Evolutionary conservation across 2,113 vertebrate species (phyloP), one percentile per base, ranked within the genome.

Genomic region (Corythoichthys haematopterus): DNA sequence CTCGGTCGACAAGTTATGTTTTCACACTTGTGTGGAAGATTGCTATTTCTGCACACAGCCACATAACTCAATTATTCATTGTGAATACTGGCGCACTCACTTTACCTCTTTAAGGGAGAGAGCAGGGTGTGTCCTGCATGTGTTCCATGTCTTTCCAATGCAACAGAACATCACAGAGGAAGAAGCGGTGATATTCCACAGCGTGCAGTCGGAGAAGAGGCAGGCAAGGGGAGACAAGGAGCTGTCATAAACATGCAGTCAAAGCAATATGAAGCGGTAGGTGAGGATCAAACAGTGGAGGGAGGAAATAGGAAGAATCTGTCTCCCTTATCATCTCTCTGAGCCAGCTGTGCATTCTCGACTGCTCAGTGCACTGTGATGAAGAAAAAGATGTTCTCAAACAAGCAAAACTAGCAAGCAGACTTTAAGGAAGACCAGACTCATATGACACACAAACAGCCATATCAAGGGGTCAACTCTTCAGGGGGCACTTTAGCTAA

Each of bases 21-120:
- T 87, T 89, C 89, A 90, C 87, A 87, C 85, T 85, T 90, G 82
- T 88, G 78, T 68, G 76, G 80, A 80, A 88, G 84, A 85, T 88
- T 88, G 88, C 88, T 91, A 90, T 92, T 92, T 87, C 87, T 87
- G 89, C 84, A 52, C 72, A 61, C 77, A 90, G 84, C 82, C 77
- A 83, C 80, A 85, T 76, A 80, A 89, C 87, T 91, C 88, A 90
- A 91, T 91, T 90, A 91, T 90, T 92, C 82, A 90, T 90, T 64
- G 12, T 57, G 52, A 81, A 84, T 81, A 72, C 80, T 79, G 68
- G 79, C 78, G 75, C 82, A 87, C 87, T 87, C 87, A 86, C 79
- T 86, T 89, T 84, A 84, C 86, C 85, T 85, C 82, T 66, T 66
- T 68, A 68, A 88, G 67, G 69, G 75, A 68, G 68, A 61, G 71